phyloP scores from a whole-genome alignment of 2,797 vertebrate species.

The Enteromius thamalakanensis region DNA sequence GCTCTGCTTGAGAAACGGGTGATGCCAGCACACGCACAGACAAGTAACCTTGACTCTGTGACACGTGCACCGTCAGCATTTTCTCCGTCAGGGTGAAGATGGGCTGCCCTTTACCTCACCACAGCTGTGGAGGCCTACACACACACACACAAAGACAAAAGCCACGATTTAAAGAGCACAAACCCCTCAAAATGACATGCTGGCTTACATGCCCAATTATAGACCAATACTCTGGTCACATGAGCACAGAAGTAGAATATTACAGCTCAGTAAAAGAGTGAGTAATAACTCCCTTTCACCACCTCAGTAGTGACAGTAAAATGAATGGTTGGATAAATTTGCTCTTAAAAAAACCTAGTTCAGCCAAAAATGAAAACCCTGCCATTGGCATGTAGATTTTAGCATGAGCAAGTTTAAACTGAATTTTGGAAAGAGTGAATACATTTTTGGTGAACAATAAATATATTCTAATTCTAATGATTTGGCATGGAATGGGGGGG shows the following conservation, averaged over 20 bases:
- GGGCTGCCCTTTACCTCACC: constrained; percentile 63
- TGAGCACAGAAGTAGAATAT: neutral
- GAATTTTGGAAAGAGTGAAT: neutral
- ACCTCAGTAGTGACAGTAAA: neutral
- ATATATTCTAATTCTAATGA: neutral
- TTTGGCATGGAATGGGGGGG: neutral
- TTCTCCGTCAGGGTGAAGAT: constrained; percentile 62
- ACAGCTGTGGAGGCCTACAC: constrained; percentile 63
- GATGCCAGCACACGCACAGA: constrained; percentile 62
- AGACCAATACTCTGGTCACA: neutral
- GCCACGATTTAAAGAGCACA: neutral
- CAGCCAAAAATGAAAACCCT: neutral
- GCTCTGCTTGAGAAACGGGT: constrained; percentile 66
- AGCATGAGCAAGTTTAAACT: neutral
- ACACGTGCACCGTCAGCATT: constrained; percentile 56
- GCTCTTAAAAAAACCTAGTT: neutral
- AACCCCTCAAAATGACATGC: neutral
- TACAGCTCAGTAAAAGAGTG: constrained; percentile 5
- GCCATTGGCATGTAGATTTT: neutral
- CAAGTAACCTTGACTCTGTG: constrained; percentile 72
- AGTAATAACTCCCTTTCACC: neutral
- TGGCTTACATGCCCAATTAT: constrained; percentile 14
- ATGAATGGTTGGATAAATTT: neutral
- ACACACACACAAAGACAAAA: constrained; percentile 26
- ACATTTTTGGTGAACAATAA: neutral